A percentile compares a stretch with the other conserved stretches of the same genome.
These are phyloP conservation scores for Blastobasis adustella DNA, from an alignment of 2,888 invertebrate species.

Conservation along the genomic window DNA sequence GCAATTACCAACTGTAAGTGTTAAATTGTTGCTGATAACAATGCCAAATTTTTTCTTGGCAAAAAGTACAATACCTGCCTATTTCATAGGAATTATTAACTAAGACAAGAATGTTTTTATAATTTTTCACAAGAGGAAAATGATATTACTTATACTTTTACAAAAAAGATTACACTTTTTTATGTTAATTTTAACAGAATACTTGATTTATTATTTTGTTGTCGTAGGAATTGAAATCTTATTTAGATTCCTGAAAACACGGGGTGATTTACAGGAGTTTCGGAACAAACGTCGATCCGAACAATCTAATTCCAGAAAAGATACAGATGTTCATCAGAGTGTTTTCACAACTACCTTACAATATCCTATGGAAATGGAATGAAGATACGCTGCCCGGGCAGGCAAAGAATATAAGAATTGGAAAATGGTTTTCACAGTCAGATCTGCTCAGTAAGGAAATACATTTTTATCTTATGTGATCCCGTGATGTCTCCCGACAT, in stretches of 20 bases:
- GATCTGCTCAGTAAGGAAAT: slow-evolving; percentile 28
- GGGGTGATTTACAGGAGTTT: slow-evolving; percentile 48
- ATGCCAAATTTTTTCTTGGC: too few species aligned
- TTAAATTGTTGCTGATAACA: too few species aligned
- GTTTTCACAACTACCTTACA: slow-evolving; percentile 46
- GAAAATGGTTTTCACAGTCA: slow-evolving; percentile 35
- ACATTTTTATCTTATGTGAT: neutral
- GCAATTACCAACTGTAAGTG: slow-evolving; percentile 40
- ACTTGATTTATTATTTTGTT: neutral
- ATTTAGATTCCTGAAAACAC: slow-evolving; percentile 30
- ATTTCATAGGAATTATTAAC: too few species aligned
- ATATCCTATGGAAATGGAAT: slow-evolving; percentile 18
- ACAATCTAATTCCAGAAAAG: too few species aligned
- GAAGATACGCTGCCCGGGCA: slow-evolving; percentile 19
- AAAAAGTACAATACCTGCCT: too few species aligned
- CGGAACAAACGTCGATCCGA: slow-evolving; percentile 32
- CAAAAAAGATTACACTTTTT: too few species aligned
- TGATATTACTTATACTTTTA: too few species aligned
- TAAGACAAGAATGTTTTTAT: too few species aligned
- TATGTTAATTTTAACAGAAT: too few species aligned
- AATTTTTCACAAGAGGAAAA: too few species aligned
- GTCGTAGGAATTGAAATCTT: slow-evolving; percentile 31
- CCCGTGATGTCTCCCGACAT: neutral
- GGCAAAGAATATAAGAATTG: slow-evolving; percentile 42
- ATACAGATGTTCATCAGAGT: too few species aligned